Conservation (phyloP, 2,888 invertebrate genomes). For the Cremastinae sp. region DNA sequence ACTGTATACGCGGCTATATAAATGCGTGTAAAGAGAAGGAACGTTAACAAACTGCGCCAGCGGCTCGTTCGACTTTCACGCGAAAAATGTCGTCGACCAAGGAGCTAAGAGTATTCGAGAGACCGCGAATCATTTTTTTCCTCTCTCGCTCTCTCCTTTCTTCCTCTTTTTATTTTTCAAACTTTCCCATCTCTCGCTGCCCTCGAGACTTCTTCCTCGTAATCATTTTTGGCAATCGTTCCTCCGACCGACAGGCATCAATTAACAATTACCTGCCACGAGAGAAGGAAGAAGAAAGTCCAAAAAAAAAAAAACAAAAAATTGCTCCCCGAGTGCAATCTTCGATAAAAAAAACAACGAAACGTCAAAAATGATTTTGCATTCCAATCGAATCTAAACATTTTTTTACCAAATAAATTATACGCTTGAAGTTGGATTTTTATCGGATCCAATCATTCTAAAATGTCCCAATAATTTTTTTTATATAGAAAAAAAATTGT, state of each 20-base stretch:
- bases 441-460: too few relatives aligned
- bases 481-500: too few relatives aligned
- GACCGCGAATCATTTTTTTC: constrained; percentile 49
- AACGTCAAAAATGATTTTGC: too few relatives aligned
- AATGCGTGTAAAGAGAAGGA: background rate
- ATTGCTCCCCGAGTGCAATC: background rate
- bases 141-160: constrained; percentile 19
- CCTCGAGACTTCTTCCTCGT: constrained; percentile 35
- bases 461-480: too few relatives aligned
- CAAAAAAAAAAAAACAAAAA: background rate
- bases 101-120: constrained; percentile 23
- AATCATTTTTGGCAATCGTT: constrained; percentile 53
- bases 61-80: constrained; percentile 60
- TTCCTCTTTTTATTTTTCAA: constrained; percentile 15
- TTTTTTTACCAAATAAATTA: too few relatives aligned
- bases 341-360: background rate
- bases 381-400: too few relatives aligned
- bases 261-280: constrained; percentile 32
- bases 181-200: constrained; percentile 27
- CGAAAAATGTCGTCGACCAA: constrained; percentile 61
- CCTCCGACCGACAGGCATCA: background rate
- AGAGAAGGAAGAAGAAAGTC: constrained; percentile 15
- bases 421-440: too few relatives aligned
- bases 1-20: constrained; percentile 2
- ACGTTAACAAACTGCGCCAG: constrained; percentile 26